Conservation (phyloP, 2,113 vertebrate species). For the Collichthys lucidus region DNA sequence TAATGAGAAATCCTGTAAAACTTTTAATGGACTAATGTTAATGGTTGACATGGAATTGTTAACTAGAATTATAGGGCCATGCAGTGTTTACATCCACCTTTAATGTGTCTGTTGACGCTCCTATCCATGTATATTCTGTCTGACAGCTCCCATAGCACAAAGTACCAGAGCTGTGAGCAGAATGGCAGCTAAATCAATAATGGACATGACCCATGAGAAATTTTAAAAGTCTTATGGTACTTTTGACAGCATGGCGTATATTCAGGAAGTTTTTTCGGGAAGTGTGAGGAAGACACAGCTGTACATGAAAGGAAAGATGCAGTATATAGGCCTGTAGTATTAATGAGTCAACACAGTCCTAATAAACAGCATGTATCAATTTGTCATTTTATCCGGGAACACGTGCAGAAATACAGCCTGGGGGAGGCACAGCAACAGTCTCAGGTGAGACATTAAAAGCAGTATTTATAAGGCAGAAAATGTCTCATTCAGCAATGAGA, state of each 20-base stretch:
- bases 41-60: constrained; percentile 18
- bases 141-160: constrained; percentile 21
- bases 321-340: constrained; percentile 46
- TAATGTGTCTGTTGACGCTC: constrained; percentile 10
- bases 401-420: constrained; percentile 63
- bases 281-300: constrained; percentile 25
- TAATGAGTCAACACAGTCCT: constrained; percentile 70
- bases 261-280: constrained; percentile 28
- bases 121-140: constrained; percentile 7
- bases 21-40: constrained; percentile 43
- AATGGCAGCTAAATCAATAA: constrained; percentile 53
- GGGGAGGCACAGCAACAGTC: constrained; percentile 58
- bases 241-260: constrained; percentile 41
- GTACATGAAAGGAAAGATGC: constrained; percentile 22
- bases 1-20: constrained; percentile 49
- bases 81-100: background rate
- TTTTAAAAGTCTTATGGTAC: constrained; percentile 34
- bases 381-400: constrained; percentile 65
- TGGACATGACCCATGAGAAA: constrained; percentile 45
- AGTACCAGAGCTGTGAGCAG: constrained; percentile 21
- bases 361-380: constrained; percentile 71
- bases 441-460: constrained; percentile 73
- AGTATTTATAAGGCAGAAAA: constrained; percentile 77
- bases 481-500: constrained; percentile 69
- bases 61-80: constrained; percentile 14